Evolutionary conservation across 2,797 vertebrate genomes (phyloP).

Genomic region (Pangasius mekongensis): DNA sequence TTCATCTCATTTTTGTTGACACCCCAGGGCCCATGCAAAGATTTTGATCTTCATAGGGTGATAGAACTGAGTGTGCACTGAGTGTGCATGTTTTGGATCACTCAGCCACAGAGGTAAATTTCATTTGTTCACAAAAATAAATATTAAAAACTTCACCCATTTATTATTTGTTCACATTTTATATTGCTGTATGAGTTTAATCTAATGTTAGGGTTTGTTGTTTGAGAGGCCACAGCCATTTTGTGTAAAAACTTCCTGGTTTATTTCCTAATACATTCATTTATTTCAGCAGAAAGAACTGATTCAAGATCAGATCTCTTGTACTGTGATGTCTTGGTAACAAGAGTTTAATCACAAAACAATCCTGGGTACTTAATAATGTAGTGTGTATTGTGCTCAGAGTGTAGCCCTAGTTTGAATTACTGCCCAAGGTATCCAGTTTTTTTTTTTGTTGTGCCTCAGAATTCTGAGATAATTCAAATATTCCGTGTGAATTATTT

Average conservation of each 20-base stretch:
- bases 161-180: neutral
- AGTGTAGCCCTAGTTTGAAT: constrained; percentile 61
- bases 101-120: neutral
- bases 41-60: constrained; percentile 82
- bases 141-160: neutral
- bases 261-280: neutral
- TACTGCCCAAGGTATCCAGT: constrained; percentile 57
- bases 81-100: constrained; percentile 65
- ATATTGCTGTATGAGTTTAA: neutral
- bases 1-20: constrained; percentile 83
- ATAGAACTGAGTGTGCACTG: constrained; percentile 75
- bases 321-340: neutral
- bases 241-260: neutral
- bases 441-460: constrained; percentile 60
- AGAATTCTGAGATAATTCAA: constrained; percentile 54
- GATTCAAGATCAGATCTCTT: neutral
- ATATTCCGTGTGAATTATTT: constrained; percentile 70
- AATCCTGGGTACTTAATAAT: neutral
- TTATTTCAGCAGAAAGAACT: neutral
- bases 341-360: constrained; percentile 10
- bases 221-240: neutral
- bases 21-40: constrained; percentile 78
- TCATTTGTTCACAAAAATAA: neutral
- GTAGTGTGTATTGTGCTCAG: constrained; percentile 25
- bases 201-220: neutral